Base-by-base conservation (phyloP, 2,113 vertebrate genomes). In the Rhea pennata region DNA sequence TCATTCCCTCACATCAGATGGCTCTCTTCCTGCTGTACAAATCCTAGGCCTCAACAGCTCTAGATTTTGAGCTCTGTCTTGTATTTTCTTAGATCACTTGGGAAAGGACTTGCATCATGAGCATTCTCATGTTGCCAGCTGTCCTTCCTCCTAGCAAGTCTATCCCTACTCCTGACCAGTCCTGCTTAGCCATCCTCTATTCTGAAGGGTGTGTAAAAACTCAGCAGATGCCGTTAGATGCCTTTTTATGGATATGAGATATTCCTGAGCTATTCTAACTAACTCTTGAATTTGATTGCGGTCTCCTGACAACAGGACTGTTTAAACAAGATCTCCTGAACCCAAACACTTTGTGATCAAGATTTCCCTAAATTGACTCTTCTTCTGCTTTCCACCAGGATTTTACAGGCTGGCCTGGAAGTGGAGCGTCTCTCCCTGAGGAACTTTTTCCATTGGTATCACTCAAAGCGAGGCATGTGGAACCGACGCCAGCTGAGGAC, bases 381-480 rank as follows among this genome's bases (percentile, higher is more conserved):
- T 87, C 39, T 67, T 87, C 82, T 89, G 11, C 40, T 87, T 85
- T 91, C 74, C 89, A 65, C 24, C 93, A 99, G 99, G 97, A 98
- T 99, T 88, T 92, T 99, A 31, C 97, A 99, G 94, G 98, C 98
- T 0, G 99, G 99, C 29, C 95, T 99, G 95, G 99, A 99, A 94
- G 99, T 99, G 92, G 99, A 99, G 31, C 98, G 99, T 44, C 97
- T 99, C 36, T 98, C 98, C 84, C 84, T 99, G 96, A 98, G 99
- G 88, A 99, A 99, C 95, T 99, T 99, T 86, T 99, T 98, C 97
- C 99, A 99, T 94, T 97, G 98, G 96, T 99, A 98, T 95, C 99
- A 99, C 97, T 99, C 99, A 19, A 99, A 98, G 92, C 97, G 99
- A 20, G 99, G 99, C 96, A 99, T 99, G 99, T 99, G 99, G 99